Base-by-base conservation (phyloP, 1,140 invertebrate species). In the Nomia melanderi region DNA sequence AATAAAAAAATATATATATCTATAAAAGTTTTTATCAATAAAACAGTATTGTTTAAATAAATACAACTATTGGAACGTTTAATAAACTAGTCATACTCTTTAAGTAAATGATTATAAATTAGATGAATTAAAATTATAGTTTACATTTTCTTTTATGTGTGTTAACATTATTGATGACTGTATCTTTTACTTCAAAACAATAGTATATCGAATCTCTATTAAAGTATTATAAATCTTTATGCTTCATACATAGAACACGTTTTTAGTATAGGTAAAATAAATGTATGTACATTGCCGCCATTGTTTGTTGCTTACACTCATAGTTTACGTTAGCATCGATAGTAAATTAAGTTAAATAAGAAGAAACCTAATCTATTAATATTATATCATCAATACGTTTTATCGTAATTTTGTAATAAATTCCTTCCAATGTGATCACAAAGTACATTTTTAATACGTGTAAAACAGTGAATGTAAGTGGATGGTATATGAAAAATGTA, bases 71-170 rank as follows among this genome's bases (percentile, higher is more conserved):
- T 75, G 63, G 5, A 75, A 75, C 25, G 23, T 53, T 66, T 23
- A 47, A 57, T 17, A 20, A 56, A 25, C 73, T 82, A 81, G 66
- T 82, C 67, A 82, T 78, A 81, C 69, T 73, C 33, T 72, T 59
- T 64, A 82, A 78, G 27, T 54, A 41, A 54, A 41, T 75, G 53
- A 67, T 62, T 77, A 62, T 70, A 82, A 69, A 70, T 59, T 59
- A 59, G 36, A 47, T 63, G 9, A 64, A 27, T 53, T 67, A 29
- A 56, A 70, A 66, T 47, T 44, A 62, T 60, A 2, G 54, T 69
- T 29, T 27, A 39, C 39, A 53, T 20, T 62, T 27, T 29, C 20
- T 73, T 47, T 41, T 17, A 72, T 56, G 25, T 54, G 44, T 25
- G 64, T 67, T 81, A 29, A 75, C 5, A 70, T 71, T 80, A 50